Conservation (phyloP, 2,888 invertebrate species). For the Morinoia aosen region DNA sequence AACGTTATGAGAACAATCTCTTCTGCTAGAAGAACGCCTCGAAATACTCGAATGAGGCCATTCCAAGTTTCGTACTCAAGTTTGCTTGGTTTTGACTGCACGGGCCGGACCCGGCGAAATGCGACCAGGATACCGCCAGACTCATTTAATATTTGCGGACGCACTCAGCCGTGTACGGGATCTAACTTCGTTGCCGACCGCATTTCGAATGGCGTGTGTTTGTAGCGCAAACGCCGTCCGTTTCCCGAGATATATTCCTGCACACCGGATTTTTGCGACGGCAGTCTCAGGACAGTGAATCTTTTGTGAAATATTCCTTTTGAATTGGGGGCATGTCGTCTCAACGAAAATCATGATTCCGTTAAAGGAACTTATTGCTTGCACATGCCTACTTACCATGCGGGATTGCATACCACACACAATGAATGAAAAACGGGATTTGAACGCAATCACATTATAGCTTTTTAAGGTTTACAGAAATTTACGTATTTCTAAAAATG, state of each 20-base stretch:
- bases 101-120: background rate
- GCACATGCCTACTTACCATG: background rate
- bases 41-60: background rate
- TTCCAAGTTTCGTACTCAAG: background rate
- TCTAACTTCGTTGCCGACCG: background rate
- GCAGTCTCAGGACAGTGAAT: background rate
- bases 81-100: background rate
- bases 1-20: background rate
- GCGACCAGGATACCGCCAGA: background rate
- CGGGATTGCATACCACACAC: background rate
- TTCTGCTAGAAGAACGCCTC: background rate
- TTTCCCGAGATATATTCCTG: background rate
- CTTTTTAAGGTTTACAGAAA: background rate
- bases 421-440: background rate
- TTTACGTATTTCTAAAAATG: background rate
- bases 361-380: background rate
- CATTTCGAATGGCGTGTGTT: background rate
- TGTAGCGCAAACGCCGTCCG: background rate
- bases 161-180: slow-evolving; percentile 10
- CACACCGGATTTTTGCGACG: background rate
- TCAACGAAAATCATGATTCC: background rate
- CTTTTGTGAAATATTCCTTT: background rate
- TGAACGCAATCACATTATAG: background rate
- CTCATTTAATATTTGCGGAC: slow-evolving; percentile 2
- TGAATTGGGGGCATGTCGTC: background rate